phyloP scores from a whole-genome alignment of 2,888 invertebrate species.

The Fragum whitleyi region DNA sequence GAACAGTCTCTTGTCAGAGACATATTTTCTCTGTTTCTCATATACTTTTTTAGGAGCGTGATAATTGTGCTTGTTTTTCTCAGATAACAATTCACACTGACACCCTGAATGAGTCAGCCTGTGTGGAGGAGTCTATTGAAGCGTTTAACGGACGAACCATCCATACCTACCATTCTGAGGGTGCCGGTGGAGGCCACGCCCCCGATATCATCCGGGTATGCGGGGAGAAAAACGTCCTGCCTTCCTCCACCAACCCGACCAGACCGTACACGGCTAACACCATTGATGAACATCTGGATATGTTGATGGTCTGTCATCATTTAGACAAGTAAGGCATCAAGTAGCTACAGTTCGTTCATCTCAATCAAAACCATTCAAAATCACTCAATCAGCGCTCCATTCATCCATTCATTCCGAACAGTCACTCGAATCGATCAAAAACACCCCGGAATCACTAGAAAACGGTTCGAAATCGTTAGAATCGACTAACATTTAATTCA shows the following conservation, averaged over 20 bases:
- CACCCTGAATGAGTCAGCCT: conserved; percentile 83
- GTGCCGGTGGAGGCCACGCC: conserved; percentile 84
- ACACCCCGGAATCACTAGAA: too few species aligned
- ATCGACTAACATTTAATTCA: too few species aligned
- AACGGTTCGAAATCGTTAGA: too few species aligned
- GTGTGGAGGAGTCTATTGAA: conserved; percentile 81
- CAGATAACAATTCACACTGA: conserved; percentile 84
- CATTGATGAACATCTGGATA: conserved; percentile 83
- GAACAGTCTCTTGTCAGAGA: too few species aligned
- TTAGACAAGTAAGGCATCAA: conserved; percentile 80
- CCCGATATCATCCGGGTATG: conserved; percentile 82
- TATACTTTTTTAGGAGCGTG: too few species aligned
- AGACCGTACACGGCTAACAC: conserved; percentile 83
- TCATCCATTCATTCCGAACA: too few species aligned
- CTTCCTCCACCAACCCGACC: conserved; percentile 83
- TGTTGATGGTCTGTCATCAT: conserved; percentile 84
- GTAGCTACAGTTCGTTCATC: background rate
- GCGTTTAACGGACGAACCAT: conserved; percentile 81
- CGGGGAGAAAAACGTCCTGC: conserved; percentile 79
- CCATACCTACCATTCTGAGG: conserved; percentile 84
- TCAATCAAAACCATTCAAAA: too few species aligned
- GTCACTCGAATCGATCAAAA: too few species aligned
- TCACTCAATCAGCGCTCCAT: too few species aligned
- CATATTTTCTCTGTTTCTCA: too few species aligned
- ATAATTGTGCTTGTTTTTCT: too few species aligned